Conservation (phyloP, 2,888 invertebrate species). For the Phrixothrix hirtus region DNA sequence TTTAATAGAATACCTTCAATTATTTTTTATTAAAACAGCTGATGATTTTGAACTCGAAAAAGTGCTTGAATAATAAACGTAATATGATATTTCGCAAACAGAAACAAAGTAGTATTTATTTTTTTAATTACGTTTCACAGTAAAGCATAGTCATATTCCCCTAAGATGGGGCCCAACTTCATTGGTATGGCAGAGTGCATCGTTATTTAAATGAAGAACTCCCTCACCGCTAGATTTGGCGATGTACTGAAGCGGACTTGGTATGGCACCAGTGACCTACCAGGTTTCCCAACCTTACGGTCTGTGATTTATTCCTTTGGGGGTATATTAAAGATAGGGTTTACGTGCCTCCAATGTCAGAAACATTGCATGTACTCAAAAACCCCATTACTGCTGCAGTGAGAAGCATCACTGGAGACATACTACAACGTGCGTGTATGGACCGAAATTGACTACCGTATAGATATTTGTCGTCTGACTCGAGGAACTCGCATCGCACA, state of each 20-base stretch:
- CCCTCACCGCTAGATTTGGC: neutral
- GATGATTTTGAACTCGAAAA: too few relatives aligned
- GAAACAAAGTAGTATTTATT: too few relatives aligned
- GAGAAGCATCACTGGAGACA: neutral
- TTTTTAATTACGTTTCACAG: too few relatives aligned
- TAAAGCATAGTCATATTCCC: neutral
- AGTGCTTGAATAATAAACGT: too few relatives aligned
- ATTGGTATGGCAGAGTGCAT: neutral
- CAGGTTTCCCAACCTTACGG: neutral
- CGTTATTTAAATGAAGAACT: neutral
- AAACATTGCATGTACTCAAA: neutral
- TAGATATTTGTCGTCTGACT: neutral
- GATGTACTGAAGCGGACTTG: neutral
- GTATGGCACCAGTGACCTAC: neutral
- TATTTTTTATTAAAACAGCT: too few relatives aligned
- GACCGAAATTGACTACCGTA: neutral
- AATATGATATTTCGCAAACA: too few relatives aligned
- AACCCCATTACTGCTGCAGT: neutral
- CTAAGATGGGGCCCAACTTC: neutral
- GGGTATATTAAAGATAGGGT: neutral
- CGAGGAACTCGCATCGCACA: neutral
- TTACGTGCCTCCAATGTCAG: neutral
- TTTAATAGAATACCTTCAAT: too few relatives aligned
- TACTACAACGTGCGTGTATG: neutral
- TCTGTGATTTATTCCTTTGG: neutral